These are phyloP conservation scores for Rhegmatorhina hoffmannsi DNA, from an alignment of 2,113 vertebrate species.

Conservation along the genomic window DNA sequence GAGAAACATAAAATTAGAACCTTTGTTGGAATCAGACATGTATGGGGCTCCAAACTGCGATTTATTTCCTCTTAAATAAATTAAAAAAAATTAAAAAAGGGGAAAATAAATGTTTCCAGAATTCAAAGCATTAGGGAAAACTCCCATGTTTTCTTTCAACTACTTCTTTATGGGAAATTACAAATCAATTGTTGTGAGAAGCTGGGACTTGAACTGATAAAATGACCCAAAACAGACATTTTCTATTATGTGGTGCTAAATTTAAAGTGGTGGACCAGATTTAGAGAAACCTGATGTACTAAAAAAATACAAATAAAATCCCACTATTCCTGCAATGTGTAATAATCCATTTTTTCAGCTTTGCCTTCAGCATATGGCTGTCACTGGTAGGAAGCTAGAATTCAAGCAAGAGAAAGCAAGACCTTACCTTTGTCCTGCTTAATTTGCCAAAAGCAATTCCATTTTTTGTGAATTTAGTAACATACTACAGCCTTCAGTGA, in stretches of 20 bases:
- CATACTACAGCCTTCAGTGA: constrained; percentile 9
- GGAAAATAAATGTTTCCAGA: background rate
- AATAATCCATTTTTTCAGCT: background rate
- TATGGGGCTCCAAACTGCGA: background rate
- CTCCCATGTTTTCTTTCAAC: background rate
- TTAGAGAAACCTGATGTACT: background rate
- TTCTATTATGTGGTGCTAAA: background rate
- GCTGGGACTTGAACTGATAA: background rate
- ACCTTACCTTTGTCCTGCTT: background rate
- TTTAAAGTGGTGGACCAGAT: background rate
- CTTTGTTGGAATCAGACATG: background rate
- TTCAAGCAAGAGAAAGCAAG: background rate
- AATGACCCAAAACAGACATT: background rate
- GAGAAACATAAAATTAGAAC: background rate
- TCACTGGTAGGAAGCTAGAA: background rate
- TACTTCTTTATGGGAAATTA: background rate
- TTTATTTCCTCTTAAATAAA: background rate
- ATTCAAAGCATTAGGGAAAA: background rate
- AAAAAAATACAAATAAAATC: background rate
- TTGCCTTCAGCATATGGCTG: background rate
- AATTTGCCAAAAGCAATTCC: background rate
- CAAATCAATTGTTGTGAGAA: background rate
- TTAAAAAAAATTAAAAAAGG: background rate
- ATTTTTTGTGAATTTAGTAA: constrained; percentile 21
- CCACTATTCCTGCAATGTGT: background rate